A percentile compares a stretch with the other conserved stretches of the same genome.
phyloP scores from a whole-genome alignment of 2,113 vertebrate species.

The Nansenia antarctica region DNA sequence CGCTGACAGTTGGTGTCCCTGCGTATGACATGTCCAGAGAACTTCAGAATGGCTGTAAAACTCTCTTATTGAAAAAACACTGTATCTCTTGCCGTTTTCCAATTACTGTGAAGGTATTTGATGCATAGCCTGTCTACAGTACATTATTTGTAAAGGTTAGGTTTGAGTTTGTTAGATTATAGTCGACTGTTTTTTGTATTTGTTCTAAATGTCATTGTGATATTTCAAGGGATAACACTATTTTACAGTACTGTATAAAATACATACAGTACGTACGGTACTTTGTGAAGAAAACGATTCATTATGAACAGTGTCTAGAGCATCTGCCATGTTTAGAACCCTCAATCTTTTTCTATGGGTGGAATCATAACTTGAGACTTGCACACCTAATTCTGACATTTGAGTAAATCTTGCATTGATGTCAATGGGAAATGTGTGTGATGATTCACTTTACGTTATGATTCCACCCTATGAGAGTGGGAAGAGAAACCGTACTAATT shows the following conservation, averaged over 20 bases:
- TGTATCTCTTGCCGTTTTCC: slow-evolving; percentile 8
- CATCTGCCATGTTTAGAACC: background rate
- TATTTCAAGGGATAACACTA: slow-evolving; percentile 19
- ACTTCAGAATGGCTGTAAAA: background rate
- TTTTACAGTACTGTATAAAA: slow-evolving; percentile 2
- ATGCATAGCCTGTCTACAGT: slow-evolving; percentile 20
- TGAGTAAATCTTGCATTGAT: background rate
- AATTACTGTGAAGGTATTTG: slow-evolving; percentile 41
- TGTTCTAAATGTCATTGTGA: slow-evolving; percentile 57
- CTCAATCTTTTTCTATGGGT: too few species aligned
- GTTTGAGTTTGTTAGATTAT: slow-evolving; percentile 43
- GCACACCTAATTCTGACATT: background rate
- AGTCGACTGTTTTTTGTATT: slow-evolving; percentile 19
- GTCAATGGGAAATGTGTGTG: too few species aligned
- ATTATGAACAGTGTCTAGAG: background rate
- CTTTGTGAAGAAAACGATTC: background rate
- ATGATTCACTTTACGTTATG: too few species aligned
- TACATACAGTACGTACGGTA: background rate
- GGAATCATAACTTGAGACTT: too few species aligned
- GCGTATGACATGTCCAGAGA: background rate
- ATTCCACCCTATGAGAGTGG: too few species aligned
- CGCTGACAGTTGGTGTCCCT: too few species aligned
- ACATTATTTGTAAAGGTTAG: slow-evolving; percentile 58
- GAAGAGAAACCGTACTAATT: background rate
- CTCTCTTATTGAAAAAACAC: background rate